Conservation (phyloP, 2,113 vertebrate species). For the Rhinoptilus africanus region DNA sequence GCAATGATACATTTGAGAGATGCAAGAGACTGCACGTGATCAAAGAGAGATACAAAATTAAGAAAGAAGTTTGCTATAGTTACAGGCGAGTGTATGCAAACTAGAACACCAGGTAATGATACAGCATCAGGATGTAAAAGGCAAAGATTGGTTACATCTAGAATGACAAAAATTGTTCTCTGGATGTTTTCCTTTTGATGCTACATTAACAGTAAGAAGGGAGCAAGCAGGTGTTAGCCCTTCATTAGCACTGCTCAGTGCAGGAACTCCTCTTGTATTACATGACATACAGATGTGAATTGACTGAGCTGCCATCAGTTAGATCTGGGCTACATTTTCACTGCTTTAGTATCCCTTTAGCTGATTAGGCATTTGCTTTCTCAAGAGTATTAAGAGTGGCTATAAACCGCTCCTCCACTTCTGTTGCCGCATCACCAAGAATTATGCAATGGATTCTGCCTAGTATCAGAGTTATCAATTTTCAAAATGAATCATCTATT, state of each 20-base stretch:
- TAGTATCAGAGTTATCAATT: neutral
- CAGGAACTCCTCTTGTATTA: neutral
- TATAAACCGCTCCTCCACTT: neutral
- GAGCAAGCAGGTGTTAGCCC: neutral
- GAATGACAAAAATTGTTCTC: neutral
- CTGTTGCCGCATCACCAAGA: neutral
- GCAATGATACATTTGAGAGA: neutral
- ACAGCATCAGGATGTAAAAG: neutral
- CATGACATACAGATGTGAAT: neutral
- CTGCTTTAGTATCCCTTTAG: neutral
- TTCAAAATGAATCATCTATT: constrained; percentile 23
- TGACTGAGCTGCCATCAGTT: neutral
- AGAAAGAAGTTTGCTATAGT: neutral
- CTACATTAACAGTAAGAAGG: neutral
- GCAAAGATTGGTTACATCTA: neutral
- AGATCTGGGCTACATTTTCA: neutral
- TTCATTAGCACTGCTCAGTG: neutral
- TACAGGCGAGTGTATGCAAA: neutral
- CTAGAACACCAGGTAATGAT: neutral
- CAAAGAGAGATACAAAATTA: neutral
- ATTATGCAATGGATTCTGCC: neutral
- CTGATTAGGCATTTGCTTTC: neutral
- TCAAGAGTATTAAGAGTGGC: neutral
- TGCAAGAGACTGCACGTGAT: neutral
- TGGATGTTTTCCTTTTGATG: neutral